phyloP scores from a whole-genome alignment of 1,140 invertebrate species.

The Gonatopus flavifemur region DNA sequence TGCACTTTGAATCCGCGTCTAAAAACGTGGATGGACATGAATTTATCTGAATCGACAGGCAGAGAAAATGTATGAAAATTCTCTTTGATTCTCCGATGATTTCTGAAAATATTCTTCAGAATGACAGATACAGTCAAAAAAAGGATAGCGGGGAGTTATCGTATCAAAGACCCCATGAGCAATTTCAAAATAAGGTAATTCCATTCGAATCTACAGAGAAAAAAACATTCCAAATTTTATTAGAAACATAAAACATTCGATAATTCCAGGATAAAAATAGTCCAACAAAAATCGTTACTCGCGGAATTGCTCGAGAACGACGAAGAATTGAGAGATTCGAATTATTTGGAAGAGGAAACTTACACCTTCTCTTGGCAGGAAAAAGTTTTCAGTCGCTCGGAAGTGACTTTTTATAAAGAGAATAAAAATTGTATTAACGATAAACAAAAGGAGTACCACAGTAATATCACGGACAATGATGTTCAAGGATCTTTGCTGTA shows the following conservation, averaged over 20 bases:
- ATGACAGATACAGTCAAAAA: too few species aligned
- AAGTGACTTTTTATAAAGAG: conserved; percentile 46
- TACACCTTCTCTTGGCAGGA: conserved; percentile 52
- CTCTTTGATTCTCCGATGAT: too few species aligned
- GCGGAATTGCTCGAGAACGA: conserved; percentile 51
- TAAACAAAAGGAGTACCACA: conserved; percentile 46
- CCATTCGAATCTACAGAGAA: not conserved
- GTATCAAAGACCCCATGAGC: conserved; percentile 53
- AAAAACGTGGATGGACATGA: too few species aligned
- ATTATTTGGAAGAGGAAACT: conserved; percentile 48
- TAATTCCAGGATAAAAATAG: conserved; percentile 49
- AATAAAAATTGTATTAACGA: conserved; percentile 49
- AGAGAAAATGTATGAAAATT: too few species aligned
- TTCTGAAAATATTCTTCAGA: too few species aligned
- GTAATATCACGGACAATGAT: conserved; percentile 25
- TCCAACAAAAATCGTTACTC: conserved; percentile 49
- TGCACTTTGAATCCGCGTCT: too few species aligned
- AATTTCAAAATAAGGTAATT: conserved; percentile 57
- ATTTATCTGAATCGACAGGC: too few species aligned
- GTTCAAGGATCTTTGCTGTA: conserved; percentile 40
- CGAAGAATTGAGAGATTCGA: conserved; percentile 43
- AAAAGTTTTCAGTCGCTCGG: conserved; percentile 50
- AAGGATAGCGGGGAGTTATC: conserved; percentile 54
- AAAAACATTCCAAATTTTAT: not conserved
- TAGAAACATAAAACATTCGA: conserved; percentile 8